Base-by-base conservation (phyloP, 2,797 vertebrate species). In the Acrossocheilus wenchowensis region DNA sequence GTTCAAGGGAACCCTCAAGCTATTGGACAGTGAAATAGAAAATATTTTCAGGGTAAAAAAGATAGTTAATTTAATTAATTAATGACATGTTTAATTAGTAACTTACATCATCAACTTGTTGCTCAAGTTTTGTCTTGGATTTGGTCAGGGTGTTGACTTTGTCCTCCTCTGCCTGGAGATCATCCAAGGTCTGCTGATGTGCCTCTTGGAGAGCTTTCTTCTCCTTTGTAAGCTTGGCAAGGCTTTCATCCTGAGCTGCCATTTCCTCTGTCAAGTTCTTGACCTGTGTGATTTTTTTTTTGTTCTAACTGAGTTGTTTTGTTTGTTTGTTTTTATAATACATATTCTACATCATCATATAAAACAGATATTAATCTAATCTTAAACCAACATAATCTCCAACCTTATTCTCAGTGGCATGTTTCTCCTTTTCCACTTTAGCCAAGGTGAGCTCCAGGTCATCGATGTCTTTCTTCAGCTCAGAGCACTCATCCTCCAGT, bases 391-490 rank as follows among this genome's bases (percentile, higher is more conserved):
- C 26, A 26, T 26, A 26, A 26, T 26, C 26, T 26, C 26, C 26
- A 26, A 26, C 26, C 26, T 26, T 26, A 26, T 26, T 26, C 26
- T 26, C 26, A 26, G 26, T 26, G 26, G 26, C 26, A 26, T 26
- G 26, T 26, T 26, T 26, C 26, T 26, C 26, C 26, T 26, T 26
- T 26, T 26, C 26, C 26, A 26, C 26, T 93, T 97, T 97, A 90
- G 96, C 95, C 93, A 98, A 48, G 5, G 96, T 96, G 85, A 97
- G 91, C 92, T 97, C 96, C 71, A 98, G 94, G 80, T 97, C 97
- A 87, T 97, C 97, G 69, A 96, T 95, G 80, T 98, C 97, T 69
- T 96, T 98, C 93, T 97, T 97, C 78, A 98, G 93, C 83, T 97
- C 97, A 48, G 96, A 97, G 57, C 94, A 97, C 89, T 98, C 96